phyloP scores from a whole-genome alignment of 2,888 invertebrate species.

The Lathronympha strigana region DNA sequence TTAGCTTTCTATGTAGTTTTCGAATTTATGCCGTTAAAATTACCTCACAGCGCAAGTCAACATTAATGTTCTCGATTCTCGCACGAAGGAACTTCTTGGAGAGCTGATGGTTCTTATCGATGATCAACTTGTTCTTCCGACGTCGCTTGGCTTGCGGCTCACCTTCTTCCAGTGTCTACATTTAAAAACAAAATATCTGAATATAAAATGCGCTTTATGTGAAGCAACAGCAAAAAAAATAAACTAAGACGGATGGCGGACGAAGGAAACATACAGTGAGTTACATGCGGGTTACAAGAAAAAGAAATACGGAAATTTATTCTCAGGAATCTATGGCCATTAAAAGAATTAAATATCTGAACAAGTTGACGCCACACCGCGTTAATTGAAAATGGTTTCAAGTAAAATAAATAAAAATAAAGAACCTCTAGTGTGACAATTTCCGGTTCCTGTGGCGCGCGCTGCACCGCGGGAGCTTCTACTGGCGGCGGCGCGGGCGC shows the following conservation, averaged over 20 bases:
- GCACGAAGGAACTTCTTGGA: conserved; percentile 53
- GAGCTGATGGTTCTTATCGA: conserved; percentile 66
- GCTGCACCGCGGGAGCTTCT: background rate
- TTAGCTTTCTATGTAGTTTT: background rate
- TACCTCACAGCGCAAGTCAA: conserved; percentile 70
- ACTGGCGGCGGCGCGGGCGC: conserved; percentile 4
- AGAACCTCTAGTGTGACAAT: conserved; percentile 61
- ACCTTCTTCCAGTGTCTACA: conserved; percentile 65
- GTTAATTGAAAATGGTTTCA: background rate
- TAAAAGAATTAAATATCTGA: too few relatives aligned
- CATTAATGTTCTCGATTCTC: conserved; percentile 57
- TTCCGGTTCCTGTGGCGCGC: conserved; percentile 37
- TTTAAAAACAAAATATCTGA: background rate
- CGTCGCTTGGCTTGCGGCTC: conserved; percentile 58
- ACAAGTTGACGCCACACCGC: background rate
- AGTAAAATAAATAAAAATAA: background rate
- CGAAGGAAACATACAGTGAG: too few relatives aligned
- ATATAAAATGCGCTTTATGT: background rate
- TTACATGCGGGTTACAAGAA: too few relatives aligned
- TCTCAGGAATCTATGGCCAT: too few relatives aligned
- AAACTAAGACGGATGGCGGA: too few relatives aligned
- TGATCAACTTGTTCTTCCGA: conserved; percentile 57
- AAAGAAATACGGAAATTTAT: too few relatives aligned
- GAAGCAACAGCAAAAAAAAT: too few relatives aligned
- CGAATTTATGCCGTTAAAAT: background rate